Evolutionary conservation across 2,113 vertebrate species (phyloP), one percentile per base, ranked within the genome.

Genomic region (Protobothrops mucrosquamatus): DNA sequence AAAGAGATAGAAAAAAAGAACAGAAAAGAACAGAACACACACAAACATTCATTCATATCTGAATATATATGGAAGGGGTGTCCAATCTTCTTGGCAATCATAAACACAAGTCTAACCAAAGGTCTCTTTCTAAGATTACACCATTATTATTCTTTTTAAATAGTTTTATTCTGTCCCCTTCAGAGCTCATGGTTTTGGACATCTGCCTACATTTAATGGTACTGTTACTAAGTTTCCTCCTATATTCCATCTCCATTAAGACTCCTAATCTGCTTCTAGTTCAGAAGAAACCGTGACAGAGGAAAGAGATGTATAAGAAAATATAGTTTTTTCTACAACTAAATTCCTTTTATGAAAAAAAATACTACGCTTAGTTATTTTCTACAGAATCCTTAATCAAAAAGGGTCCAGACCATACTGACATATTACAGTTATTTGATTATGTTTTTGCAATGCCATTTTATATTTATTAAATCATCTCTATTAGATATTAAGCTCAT

Each of bases 381-480:
- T 34, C 1, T 1, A 0, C 0, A 0, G 12, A 54, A 64, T 11
- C 92, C 43, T 34, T 91, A 55, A 85, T 94, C 93, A 94, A 95
- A 94, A 96, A 85, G 86, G 89, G 54, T 39, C n/a, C 46, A 95
- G 81, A n/a, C 23, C 18, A 91, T 90, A 92, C 0, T 94, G 94
- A 91, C 91, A 92, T 57, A 74, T 55, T 94, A 51, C 85, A 94
- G 56, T 88, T 93, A 88, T 95, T 88, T 92, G 90, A 94, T 2
- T 0, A 90, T 10, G 95, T 95, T 95, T 96, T 96, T 95, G 14
- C 74, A 57, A 56, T 81, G 29, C 74, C 94, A 88, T 96, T 97
- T 95, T 92, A 87, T 95, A 97, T 96, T 95, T 96, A 97, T 97
- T 96, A 97, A 96, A 96, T 95, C 96, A 96, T 94, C 94, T 95